Conservation (phyloP, 2,113 vertebrate species). For the Bostrychus sinensis region DNA sequence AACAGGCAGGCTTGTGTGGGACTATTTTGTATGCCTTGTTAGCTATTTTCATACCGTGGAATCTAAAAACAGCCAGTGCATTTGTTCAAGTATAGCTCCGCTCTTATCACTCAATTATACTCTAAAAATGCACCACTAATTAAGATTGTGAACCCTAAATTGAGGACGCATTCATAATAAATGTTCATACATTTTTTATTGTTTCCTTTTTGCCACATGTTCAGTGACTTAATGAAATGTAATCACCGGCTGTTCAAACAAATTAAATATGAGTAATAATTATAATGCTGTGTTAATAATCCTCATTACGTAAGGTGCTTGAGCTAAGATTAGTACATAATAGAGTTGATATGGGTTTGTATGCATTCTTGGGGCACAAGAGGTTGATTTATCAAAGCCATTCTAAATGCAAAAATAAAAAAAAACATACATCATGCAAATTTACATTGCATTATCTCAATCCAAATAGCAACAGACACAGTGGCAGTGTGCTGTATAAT, state of each 20-base stretch:
- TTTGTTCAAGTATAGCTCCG: constrained; percentile 1
- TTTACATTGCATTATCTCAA: too few relatives aligned
- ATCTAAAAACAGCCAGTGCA: neutral
- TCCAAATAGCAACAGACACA: too few relatives aligned
- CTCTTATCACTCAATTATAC: neutral
- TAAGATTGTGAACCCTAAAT: neutral
- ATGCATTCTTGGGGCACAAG: neutral
- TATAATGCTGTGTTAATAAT: constrained; percentile 2
- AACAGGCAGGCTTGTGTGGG: neutral
- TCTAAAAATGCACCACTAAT: neutral
- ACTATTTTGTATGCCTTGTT: too few relatives aligned
- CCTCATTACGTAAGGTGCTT: constrained; percentile 2
- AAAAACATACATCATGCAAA: too few relatives aligned
- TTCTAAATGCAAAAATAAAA: too few relatives aligned
- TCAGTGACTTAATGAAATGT: neutral
- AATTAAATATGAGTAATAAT: neutral
- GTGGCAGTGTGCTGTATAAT: too few relatives aligned
- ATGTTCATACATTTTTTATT: neutral
- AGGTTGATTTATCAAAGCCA: too few relatives aligned
- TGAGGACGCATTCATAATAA: neutral
- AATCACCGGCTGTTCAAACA: neutral
- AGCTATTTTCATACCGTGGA: neutral
- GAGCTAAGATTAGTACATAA: neutral
- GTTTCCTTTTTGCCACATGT: neutral
- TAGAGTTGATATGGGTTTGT: neutral